phyloP scores from a whole-genome alignment of 2,888 invertebrate species.

The Athripsodes cinereus region DNA sequence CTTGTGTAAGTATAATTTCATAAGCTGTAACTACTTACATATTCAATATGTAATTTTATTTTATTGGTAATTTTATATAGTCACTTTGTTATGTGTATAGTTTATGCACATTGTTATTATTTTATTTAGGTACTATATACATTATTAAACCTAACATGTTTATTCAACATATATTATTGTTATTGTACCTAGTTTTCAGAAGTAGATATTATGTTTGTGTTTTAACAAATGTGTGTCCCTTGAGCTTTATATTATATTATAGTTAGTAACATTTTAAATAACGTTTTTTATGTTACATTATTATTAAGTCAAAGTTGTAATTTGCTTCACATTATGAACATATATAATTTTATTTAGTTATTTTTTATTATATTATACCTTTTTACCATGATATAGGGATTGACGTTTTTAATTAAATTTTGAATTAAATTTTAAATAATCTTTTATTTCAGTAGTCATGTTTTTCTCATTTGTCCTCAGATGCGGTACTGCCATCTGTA shows the following conservation, averaged over 20 bases:
- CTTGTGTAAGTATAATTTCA: too few relatives aligned
- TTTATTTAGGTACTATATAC: not conserved
- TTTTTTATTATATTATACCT: not conserved
- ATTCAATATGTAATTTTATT: not conserved
- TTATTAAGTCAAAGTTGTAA: not conserved
- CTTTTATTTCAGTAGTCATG: too few relatives aligned
- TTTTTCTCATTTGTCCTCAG: too few relatives aligned
- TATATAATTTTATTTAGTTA: constrained; percentile 12
- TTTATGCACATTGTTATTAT: constrained; percentile 26
- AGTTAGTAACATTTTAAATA: not conserved
- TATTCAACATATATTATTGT: not conserved
- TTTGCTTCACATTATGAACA: not conserved
- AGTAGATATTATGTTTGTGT: constrained; percentile 27
- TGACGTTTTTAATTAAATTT: not conserved
- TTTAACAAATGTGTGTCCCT: constrained; percentile 27
- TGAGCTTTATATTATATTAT: not conserved
- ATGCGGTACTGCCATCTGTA: too few relatives aligned
- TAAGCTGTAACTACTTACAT: too few relatives aligned
- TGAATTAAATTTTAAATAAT: too few relatives aligned
- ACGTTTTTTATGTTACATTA: not conserved
- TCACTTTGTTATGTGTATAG: constrained; percentile 28
- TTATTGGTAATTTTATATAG: constrained; percentile 16
- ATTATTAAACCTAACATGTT: not conserved
- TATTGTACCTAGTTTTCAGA: not conserved
- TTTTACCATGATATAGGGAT: not conserved